Evolutionary conservation across 1,140 invertebrate species (phyloP).

Genomic region (Ceratina japonica): DNA sequence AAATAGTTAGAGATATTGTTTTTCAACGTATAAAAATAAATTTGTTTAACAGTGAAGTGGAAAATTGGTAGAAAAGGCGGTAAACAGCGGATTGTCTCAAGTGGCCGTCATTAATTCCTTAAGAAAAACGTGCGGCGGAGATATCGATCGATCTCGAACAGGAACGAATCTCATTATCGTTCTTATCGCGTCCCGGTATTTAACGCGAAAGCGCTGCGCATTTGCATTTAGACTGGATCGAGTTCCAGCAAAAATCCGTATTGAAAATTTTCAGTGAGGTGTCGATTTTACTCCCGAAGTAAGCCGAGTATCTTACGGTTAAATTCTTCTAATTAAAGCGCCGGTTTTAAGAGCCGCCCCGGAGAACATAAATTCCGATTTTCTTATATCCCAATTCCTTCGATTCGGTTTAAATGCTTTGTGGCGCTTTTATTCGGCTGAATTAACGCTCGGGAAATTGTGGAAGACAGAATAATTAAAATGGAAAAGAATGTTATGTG

Average conservation of each 20-base stretch:
- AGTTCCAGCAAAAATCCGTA: not conserved
- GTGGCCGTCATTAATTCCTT: constrained; percentile 13
- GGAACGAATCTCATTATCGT: constrained; percentile 4
- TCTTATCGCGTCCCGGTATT: constrained; percentile 2
- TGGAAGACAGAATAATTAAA: not conserved
- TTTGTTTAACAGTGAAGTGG: too few species aligned
- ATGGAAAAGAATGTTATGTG: not conserved
- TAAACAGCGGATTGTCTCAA: too few species aligned
- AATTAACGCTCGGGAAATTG: not conserved
- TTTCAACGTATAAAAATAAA: too few species aligned
- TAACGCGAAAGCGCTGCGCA: constrained; percentile 1
- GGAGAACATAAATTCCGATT: too few species aligned
- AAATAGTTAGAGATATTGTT: too few species aligned
- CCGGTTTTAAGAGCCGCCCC: too few species aligned
- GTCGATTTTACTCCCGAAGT: not conserved
- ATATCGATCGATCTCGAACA: constrained; percentile 5
- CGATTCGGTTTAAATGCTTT: not conserved
- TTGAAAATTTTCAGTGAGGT: constrained; percentile 4
- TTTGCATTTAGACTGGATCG: constrained; percentile 31
- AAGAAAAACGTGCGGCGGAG: not conserved
- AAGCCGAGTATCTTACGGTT: constrained; percentile 2
- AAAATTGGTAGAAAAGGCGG: too few species aligned
- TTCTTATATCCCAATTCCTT: not conserved
- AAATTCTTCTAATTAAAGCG: constrained; percentile 4
- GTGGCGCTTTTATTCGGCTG: not conserved